A percentile compares a stretch with the other conserved stretches of the same genome.
Evolutionary conservation across 2,888 invertebrate genomes (phyloP).

Genomic region (Melieria omissa): DNA sequence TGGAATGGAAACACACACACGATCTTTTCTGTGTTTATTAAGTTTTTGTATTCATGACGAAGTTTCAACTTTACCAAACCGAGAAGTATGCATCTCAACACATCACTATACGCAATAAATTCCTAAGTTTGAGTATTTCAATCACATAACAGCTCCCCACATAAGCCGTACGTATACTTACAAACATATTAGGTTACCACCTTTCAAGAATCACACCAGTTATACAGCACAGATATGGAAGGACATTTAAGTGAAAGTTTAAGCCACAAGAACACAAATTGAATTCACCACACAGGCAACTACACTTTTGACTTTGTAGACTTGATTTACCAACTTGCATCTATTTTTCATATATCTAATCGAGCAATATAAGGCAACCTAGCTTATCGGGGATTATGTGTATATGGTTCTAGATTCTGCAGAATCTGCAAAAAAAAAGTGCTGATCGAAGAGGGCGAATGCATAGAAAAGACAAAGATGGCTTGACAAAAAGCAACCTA

Average conservation of each 20-base stretch:
- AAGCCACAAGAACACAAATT: not conserved
- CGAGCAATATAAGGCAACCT: constrained; percentile 46
- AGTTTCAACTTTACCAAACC: no score
- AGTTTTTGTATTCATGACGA: no score
- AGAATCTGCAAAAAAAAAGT: constrained; percentile 99
- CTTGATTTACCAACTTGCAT: not conserved
- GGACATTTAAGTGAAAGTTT: not conserved
- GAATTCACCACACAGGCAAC: no score
- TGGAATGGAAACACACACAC: no score
- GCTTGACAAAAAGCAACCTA: constrained; percentile 96
- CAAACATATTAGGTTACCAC: no score
- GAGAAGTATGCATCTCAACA: no score
- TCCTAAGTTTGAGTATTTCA: no score
- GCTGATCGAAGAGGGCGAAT: constrained; percentile 96
- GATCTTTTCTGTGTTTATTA: no score
- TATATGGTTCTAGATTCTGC: constrained; percentile 91
- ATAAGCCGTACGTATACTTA: no score
- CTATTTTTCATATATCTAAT: constrained; percentile 9
- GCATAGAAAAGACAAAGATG: constrained; percentile 95
- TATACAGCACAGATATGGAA: not conserved
- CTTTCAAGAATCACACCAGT: no score
- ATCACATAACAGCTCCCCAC: no score
- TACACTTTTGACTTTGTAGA: not conserved
- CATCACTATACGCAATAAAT: no score
- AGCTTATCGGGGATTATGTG: constrained; percentile 66